phyloP scores from a whole-genome alignment of 2,888 invertebrate species.

The Cotesia congregata region DNA sequence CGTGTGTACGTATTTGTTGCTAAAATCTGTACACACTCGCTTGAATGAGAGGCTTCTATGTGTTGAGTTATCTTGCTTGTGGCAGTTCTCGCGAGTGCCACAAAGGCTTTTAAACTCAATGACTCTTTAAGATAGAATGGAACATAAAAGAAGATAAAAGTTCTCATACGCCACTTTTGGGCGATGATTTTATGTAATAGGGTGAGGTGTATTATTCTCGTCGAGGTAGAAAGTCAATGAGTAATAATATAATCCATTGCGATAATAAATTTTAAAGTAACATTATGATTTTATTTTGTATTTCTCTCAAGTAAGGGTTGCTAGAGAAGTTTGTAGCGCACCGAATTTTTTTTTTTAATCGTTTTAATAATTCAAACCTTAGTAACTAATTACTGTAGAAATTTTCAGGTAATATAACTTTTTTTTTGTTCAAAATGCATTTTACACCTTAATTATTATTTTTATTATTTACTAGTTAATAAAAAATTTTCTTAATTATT shows the following conservation, averaged over 20 bases:
- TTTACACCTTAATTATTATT: too few relatives aligned
- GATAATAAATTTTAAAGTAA: not conserved
- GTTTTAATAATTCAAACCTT: too few relatives aligned
- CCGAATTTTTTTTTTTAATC: too few relatives aligned
- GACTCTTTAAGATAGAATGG: constrained; percentile 3
- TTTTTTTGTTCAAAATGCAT: too few relatives aligned
- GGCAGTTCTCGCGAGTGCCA: not conserved
- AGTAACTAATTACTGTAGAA: too few relatives aligned
- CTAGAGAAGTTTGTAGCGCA: too few relatives aligned
- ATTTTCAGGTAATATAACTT: too few relatives aligned
- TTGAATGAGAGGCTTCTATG: not conserved
- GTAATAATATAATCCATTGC: not conserved
- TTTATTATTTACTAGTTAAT: too few relatives aligned
- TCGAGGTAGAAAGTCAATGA: constrained; percentile 19
- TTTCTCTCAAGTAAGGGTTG: too few relatives aligned
- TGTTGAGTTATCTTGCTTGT: not conserved
- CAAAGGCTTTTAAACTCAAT: not conserved
- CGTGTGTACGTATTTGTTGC: not conserved
- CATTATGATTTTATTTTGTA: too few relatives aligned
- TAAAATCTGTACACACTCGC: constrained; percentile 1
- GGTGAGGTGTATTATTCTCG: constrained; percentile 4
- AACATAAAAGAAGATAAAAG: constrained; percentile 15
- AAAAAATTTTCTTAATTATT: too few relatives aligned
- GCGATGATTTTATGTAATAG: constrained; percentile 29
- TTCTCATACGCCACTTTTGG: constrained; percentile 25